Conservation (phyloP, 2,113 vertebrate species). For the Sylvicapra grimmia region DNA sequence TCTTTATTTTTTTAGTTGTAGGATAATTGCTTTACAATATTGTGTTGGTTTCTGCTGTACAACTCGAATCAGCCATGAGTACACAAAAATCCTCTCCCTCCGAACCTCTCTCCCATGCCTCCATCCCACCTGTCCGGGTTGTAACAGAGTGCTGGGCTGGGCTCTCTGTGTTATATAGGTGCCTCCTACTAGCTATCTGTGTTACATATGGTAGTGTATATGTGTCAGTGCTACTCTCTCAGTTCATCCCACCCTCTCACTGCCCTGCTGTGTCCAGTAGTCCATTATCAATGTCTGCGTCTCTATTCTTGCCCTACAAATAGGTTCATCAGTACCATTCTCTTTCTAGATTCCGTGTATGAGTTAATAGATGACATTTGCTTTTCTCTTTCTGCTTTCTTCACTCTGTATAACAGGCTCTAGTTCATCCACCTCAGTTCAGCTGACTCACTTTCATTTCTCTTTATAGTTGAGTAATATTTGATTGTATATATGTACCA, state of each 20-base stretch:
- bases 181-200: background rate
- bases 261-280: background rate
- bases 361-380: background rate
- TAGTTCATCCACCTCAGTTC: background rate
- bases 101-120: background rate
- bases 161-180: background rate
- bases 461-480: background rate
- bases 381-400: background rate
- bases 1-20: background rate
- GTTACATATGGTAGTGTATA: rapidly evolving
- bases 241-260: background rate
- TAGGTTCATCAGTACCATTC: background rate
- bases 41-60: background rate
- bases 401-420: background rate
- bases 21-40: background rate
- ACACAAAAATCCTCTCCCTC: background rate
- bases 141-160: background rate
- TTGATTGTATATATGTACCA: background rate
- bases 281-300: background rate
- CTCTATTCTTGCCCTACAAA: background rate
- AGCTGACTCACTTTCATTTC: background rate
- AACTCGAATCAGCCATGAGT: background rate
- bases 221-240: background rate
- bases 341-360: background rate
- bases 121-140: background rate